Evolutionary conservation across 30 jellyfish, hydroid and myxozoan genomes (phyloP).

Genomic region (Catostylus mosaicus): DNA sequence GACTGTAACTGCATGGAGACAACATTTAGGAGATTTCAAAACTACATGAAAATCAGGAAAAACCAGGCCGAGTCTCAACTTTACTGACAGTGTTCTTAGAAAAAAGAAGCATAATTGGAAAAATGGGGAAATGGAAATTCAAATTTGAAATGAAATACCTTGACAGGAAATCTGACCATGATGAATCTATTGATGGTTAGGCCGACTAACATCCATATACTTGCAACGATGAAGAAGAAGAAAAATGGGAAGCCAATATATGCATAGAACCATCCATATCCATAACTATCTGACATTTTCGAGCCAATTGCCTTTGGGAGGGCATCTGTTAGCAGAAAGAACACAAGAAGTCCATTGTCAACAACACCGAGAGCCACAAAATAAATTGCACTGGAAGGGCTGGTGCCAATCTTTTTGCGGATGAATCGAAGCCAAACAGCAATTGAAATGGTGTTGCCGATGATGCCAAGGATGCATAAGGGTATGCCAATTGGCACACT

Average conservation of each 20-base stretch:
- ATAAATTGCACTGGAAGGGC: constrained; percentile 72
- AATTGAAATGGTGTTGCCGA: constrained; percentile 83
- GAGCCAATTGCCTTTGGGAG: constrained; percentile 50
- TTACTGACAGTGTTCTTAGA: no score
- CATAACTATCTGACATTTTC: constrained; percentile 38
- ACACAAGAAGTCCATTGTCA: constrained; percentile 82
- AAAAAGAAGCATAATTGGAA: no score
- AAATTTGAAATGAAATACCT: constrained; percentile 58
- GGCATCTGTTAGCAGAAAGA: constrained; percentile 78
- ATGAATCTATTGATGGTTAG: constrained; percentile 74
- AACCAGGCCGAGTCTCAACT: no score
- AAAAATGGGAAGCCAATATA: constrained; percentile 85
- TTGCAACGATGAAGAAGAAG: constrained; percentile 81
- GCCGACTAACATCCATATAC: constrained; percentile 88
- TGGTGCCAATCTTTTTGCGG: constrained; percentile 71
- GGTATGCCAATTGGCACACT: constrained; percentile 84
- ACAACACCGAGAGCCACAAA: constrained; percentile 70
- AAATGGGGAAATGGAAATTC: no score
- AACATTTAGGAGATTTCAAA: no score
- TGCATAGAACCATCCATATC: constrained; percentile 54
- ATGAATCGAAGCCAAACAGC: constrained; percentile 74
- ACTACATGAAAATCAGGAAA: no score
- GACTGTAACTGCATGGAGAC: no score
- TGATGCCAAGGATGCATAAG: constrained; percentile 77
- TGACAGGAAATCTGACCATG: constrained; percentile 76